A percentile compares a stretch with the other conserved stretches of the same genome.
phyloP scores from a whole-genome alignment of 2,797 vertebrate species.

The Alexandromys oeconomus region DNA sequence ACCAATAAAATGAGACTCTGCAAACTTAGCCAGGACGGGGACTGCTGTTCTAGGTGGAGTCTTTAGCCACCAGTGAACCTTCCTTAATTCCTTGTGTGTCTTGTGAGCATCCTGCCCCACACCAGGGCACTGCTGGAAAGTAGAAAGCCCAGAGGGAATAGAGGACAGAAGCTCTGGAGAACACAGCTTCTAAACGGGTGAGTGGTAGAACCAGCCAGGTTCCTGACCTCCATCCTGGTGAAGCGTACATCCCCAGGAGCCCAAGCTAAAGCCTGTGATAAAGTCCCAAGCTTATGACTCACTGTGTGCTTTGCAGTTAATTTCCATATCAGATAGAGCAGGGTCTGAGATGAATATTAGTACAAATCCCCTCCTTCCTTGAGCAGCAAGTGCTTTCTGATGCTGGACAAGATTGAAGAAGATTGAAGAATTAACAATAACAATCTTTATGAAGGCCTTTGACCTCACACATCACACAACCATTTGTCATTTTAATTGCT shows the following conservation, averaged over 20 bases:
- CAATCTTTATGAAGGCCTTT: slow-evolving; percentile 14
- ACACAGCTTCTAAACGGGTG: background rate
- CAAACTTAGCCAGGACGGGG: background rate
- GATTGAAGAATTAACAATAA: background rate
- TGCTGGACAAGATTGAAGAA: slow-evolving; percentile 17
- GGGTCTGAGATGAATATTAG: background rate
- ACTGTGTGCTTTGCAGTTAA: background rate
- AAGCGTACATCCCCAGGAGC: background rate
- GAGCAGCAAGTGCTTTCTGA: background rate
- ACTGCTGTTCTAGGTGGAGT: background rate
- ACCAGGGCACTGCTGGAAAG: background rate
- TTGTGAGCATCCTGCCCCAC: background rate
- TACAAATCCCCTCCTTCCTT: background rate
- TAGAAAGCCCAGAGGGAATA: background rate
- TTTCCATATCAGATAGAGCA: slow-evolving; percentile 38
- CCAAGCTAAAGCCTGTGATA: background rate
- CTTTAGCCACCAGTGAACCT: too few relatives aligned
- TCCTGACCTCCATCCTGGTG: background rate
- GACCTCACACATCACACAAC: background rate
- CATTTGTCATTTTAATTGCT: background rate
- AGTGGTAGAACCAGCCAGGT: background rate
- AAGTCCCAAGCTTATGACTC: background rate
- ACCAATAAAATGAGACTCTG: background rate
- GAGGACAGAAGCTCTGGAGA: background rate
- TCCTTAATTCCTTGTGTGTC: background rate